Base-by-base conservation (phyloP, 2,888 invertebrate species). In the Prosopocoilus inquinatus region DNA sequence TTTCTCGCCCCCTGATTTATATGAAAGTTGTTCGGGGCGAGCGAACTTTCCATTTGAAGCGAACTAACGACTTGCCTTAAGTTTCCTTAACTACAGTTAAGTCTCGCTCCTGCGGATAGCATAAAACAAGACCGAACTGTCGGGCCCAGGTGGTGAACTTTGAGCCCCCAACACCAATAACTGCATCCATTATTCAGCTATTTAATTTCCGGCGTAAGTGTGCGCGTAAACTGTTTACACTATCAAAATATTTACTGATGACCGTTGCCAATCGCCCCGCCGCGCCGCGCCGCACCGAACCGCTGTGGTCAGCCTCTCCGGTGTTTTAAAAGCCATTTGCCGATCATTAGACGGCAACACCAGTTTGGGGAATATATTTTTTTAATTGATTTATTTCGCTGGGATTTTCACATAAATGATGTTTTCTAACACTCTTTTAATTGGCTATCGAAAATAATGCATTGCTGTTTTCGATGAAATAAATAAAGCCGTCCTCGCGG, bases 11-110 rank as follows among this genome's bases (percentile, higher is more conserved):
- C 41, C 41, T 41, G 41, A 41, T 41, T 41, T 41, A 41, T 41
- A 41, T 41, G 41, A 11, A 41, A 41, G 41, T 41, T 41, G 41
- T 41, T 41, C 41, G 16, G 16, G 16, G 15, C 41, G 41, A 41
- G 16, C 41, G 16, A 41, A 41, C 41, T 41, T 28, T 41, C 41
- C 41, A 41, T 41, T 41, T 41, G 41, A 41, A 41, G 41, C 16
- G 41, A 41, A 41, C 41, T 41, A 41, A 41, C 41, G 41, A 41
- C 41, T 41, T 41, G 41, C 5, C n/a, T 41, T 41, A 41, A 41
- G 41, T 41, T 41, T 41, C 41, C 41, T 41, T 41, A 41, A 41
- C 41, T 41, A 41, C 41, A 41, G 41, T 41, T 41, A 41, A 41
- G 41, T 41, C 41, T 41, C 41, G 41, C 15, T 41, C 41, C 41